Conservation (phyloP, 2,797 vertebrate species). For the Leuciscus waleckii region DNA sequence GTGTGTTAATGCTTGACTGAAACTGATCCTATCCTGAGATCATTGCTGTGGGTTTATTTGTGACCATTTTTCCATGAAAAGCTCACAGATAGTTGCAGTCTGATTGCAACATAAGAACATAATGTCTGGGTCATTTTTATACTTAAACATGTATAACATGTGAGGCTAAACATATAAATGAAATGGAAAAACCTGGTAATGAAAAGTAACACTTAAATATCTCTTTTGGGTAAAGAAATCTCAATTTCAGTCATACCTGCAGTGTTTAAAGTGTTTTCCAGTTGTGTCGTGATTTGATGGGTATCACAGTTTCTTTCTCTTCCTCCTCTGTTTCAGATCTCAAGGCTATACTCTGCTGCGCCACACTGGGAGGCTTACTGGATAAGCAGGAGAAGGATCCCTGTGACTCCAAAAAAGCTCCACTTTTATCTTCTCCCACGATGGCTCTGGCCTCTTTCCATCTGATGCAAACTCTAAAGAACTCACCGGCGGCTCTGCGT, state of each 20-base stretch:
- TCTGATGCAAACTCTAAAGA: constrained; percentile 82
- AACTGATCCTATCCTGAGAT: constrained; percentile 57
- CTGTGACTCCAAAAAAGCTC: constrained; percentile 44
- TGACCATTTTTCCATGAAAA: constrained; percentile 9
- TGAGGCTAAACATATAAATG: not conserved
- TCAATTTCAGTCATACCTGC: not conserved
- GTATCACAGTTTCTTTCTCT: constrained; percentile 41
- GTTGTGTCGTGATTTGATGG: not conserved
- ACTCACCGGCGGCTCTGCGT: constrained; percentile 81
- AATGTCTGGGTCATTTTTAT: not conserved
- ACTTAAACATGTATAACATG: not conserved
- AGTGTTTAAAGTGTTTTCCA: not conserved
- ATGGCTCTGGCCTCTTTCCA: constrained; percentile 80
- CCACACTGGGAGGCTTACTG: constrained; percentile 60
- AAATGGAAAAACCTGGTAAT: not conserved
- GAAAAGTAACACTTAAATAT: not conserved
- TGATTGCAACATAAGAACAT: not conserved
- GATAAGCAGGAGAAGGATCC: constrained; percentile 57
- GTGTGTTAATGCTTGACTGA: constrained; percentile 54
- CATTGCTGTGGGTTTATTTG: constrained; percentile 1
- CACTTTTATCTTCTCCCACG: constrained; percentile 8
- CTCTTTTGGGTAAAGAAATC: not conserved
- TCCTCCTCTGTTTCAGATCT: constrained; percentile 65
- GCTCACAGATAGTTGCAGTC: not conserved
- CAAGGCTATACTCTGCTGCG: constrained; percentile 64